Evolutionary conservation across 1,140 invertebrate genomes (phyloP), one percentile per base, ranked within the genome.

Genomic region (Lordiphosa mommai): DNA sequence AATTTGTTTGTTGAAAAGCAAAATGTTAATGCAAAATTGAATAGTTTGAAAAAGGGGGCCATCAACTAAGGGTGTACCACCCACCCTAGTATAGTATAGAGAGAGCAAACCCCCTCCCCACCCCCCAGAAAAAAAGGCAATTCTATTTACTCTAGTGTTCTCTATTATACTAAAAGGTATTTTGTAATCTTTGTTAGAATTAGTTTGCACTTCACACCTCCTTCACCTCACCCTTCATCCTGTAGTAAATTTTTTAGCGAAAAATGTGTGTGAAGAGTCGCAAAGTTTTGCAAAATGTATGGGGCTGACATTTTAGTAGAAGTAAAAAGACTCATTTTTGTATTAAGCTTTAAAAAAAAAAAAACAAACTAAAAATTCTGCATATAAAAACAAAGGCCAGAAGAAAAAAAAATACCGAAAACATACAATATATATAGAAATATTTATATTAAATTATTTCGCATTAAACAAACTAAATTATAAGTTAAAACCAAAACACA

Each of bases 401-500:
- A 17, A 20, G 23, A 34, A 29, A 13, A 34, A 29, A 17, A 23
- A 30, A 57, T 5, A 7, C 17, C 17, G 23, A 43, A 43, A 13
- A 7, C 38, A 27, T 27, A 40, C 23, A 43, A 29, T 43, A 58
- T 50, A 64, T 55, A 60, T 60, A 69, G 55, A 69, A 52, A 65
- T 69, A 69, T 65, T 65, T 69, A 65, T 65, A 69, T 60, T 69
- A 65, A 69, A 60, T 69, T 69, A 69, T 69, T 60, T 69, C 55
- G 61, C 61, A 32, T 63, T 23, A 43, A 63, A 52, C 30, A 56
- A 37, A 23, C 32, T 56, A 63, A 36, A 12, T 56, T 6, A 27
- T 63, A 63, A 58, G 47, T 58, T 17, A 43, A 58, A 41, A 49
- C 0, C 41, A 17, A 41, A 38, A 12, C 23, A 46, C 13, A 13